A percentile compares a stretch with the other conserved stretches of the same genome.
phyloP scores from a whole-genome alignment of 2,113 vertebrate genomes.

The Fulica atra region DNA sequence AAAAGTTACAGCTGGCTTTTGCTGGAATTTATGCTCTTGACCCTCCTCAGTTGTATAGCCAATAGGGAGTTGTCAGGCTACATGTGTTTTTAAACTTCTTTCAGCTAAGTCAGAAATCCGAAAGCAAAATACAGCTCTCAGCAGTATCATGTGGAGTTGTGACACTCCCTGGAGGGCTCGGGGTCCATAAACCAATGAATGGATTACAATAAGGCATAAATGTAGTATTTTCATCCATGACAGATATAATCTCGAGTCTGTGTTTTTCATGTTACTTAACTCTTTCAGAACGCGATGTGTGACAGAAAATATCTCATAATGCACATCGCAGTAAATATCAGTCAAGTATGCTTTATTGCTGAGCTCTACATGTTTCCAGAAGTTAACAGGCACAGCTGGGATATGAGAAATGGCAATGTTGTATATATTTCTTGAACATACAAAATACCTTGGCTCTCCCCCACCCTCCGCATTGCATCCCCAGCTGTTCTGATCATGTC shows the following conservation, averaged over 20 bases:
- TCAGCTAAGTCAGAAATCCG: conserved; percentile 64
- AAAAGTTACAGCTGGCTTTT: conserved; percentile 68
- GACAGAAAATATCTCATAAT: conserved; percentile 44
- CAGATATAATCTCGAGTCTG: conserved; percentile 56
- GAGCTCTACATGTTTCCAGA: conserved; percentile 60
- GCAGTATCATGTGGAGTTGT: conserved; percentile 52
- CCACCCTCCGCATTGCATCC: conserved; percentile 16
- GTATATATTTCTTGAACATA: conserved; percentile 57
- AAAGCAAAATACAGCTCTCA: conserved; percentile 64
- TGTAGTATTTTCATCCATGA: conserved; percentile 62
- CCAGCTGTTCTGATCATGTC: conserved; percentile 57
- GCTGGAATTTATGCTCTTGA: conserved; percentile 67
- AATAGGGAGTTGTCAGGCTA: conserved; percentile 69
- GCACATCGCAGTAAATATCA: conserved; percentile 52
- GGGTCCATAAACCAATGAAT: conserved; percentile 59
- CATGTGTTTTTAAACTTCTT: conserved; percentile 68
- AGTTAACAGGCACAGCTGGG: conserved; percentile 61
- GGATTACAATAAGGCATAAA: conserved; percentile 56
- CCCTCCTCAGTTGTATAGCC: conserved; percentile 55
- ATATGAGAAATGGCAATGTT: conserved; percentile 45
- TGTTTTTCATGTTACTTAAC: conserved; percentile 63
- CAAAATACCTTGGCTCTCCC: conserved; percentile 55
- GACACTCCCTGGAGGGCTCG: conserved; percentile 38
- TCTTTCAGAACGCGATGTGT: conserved; percentile 62
- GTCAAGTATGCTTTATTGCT: conserved; percentile 56